A percentile compares a stretch with the other conserved stretches of the same genome.
These are phyloP conservation scores for Dicyrtoma fusca DNA, from an alignment of 2,888 invertebrate genomes.

Conservation along the genomic window DNA sequence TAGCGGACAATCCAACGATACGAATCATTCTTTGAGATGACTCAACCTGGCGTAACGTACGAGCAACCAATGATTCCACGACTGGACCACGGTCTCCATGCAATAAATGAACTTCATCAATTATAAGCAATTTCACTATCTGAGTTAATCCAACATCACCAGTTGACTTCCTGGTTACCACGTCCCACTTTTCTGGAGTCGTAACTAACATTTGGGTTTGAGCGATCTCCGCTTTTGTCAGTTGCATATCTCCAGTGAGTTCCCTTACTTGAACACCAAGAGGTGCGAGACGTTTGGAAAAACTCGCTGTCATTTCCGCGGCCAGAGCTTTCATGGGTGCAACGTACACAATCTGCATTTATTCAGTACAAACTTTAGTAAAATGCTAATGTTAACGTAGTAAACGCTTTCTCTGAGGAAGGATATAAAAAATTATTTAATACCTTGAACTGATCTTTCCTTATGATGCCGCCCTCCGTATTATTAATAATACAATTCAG, in stretches of 20 bases:
- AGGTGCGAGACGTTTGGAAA: constrained; percentile 76
- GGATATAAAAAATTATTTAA: no score
- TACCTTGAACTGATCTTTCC: constrained; percentile 91
- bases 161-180: constrained; percentile 92
- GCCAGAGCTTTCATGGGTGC: constrained; percentile 99
- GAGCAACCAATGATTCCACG: constrained; percentile 93
- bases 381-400: no score
- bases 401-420: no score
- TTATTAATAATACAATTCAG: constrained; percentile 87
- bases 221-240: constrained; percentile 89
- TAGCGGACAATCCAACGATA: constrained; percentile 95
- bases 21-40: constrained; percentile 92
- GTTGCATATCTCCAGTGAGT: constrained; percentile 96
- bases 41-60: constrained; percentile 90
- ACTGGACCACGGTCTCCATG: constrained; percentile 98
- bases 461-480: constrained; percentile 74
- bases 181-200: constrained; percentile 99
- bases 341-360: constrained; percentile 86
- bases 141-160: constrained; percentile 87
- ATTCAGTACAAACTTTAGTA: no score
- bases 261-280: constrained; percentile 86
- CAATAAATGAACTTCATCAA: constrained; percentile 95
- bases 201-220: constrained; percentile 75
- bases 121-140: constrained; percentile 88
- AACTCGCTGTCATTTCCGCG: constrained; percentile 96